Conservation (phyloP, 2,888 invertebrate species). For the Abrostola triplasia region DNA sequence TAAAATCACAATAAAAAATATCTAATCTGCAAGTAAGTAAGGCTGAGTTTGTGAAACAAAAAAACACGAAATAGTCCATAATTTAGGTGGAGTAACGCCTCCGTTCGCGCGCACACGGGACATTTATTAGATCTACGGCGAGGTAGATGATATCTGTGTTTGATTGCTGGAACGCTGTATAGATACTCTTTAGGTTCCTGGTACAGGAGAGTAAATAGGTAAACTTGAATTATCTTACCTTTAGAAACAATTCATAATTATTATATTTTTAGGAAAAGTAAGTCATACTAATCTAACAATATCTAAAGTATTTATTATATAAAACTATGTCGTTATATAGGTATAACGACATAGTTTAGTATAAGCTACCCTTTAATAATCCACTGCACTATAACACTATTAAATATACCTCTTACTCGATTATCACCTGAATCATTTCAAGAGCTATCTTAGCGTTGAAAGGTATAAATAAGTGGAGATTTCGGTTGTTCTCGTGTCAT, state of each 20-base stretch:
- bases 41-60: slow-evolving; percentile 54
- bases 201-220: slow-evolving; percentile 25
- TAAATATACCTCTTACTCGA: slow-evolving; percentile 36
- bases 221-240: background rate
- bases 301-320: too few relatives aligned
- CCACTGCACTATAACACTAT: slow-evolving; percentile 33
- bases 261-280: background rate
- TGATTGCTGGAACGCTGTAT: slow-evolving; percentile 61
- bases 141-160: slow-evolving; percentile 68
- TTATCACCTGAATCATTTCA: slow-evolving; percentile 59
- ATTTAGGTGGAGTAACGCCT: slow-evolving; percentile 69
- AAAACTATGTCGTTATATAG: too few relatives aligned
- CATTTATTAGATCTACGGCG: slow-evolving; percentile 68
- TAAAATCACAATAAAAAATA: slow-evolving; percentile 15
- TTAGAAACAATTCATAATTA: background rate
- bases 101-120: slow-evolving; percentile 66
- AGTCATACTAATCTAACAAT: too few relatives aligned
- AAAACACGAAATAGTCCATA: slow-evolving; percentile 66
- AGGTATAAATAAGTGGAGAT: slow-evolving; percentile 76
- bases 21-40: slow-evolving; percentile 12
- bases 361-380: too few relatives aligned
- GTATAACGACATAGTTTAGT: too few relatives aligned
- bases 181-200: slow-evolving; percentile 41
- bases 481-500: slow-evolving; percentile 79
- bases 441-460: slow-evolving; percentile 63